These are phyloP conservation scores for Clamator glandarius DNA, from an alignment of 2,797 vertebrate genomes.

Conservation along the genomic window DNA sequence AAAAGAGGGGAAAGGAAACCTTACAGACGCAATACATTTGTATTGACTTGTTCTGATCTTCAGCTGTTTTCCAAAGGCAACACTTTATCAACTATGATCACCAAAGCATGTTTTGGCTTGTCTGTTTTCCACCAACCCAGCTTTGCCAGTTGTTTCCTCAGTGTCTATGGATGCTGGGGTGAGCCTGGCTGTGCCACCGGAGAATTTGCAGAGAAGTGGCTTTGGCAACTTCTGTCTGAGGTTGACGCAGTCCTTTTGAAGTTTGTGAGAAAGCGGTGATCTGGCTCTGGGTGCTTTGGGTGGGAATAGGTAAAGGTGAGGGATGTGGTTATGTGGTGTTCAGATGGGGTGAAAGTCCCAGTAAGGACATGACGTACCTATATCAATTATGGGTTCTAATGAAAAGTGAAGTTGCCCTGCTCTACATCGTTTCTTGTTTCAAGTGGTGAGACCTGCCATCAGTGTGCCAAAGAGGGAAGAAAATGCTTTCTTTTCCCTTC, in stretches of 20 bases:
- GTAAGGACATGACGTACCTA: background rate
- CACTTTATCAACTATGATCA: background rate
- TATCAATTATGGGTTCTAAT: background rate
- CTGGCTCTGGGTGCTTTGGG: background rate
- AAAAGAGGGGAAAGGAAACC: background rate
- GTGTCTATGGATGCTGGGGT: background rate
- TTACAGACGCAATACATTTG: background rate
- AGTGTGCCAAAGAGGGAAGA: background rate
- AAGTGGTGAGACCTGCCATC: background rate
- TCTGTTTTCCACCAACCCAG: background rate
- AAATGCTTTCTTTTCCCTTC: background rate
- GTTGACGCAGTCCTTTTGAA: background rate
- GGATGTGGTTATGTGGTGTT: fast-evolving
- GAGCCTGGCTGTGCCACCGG: background rate
- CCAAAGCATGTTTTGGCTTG: background rate
- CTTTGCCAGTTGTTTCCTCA: background rate
- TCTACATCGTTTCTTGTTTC: background rate
- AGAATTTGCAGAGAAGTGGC: background rate
- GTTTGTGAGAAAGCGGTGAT: background rate
- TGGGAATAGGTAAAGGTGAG: background rate
- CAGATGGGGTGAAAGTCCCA: background rate
- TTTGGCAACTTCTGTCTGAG: background rate
- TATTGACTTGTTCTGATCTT: background rate
- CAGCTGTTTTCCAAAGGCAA: background rate
- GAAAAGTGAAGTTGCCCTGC: background rate